A percentile compares a stretch with the other conserved stretches of the same genome.
Evolutionary conservation across 2,888 invertebrate genomes (phyloP).

Genomic region (Xylota segnis): DNA sequence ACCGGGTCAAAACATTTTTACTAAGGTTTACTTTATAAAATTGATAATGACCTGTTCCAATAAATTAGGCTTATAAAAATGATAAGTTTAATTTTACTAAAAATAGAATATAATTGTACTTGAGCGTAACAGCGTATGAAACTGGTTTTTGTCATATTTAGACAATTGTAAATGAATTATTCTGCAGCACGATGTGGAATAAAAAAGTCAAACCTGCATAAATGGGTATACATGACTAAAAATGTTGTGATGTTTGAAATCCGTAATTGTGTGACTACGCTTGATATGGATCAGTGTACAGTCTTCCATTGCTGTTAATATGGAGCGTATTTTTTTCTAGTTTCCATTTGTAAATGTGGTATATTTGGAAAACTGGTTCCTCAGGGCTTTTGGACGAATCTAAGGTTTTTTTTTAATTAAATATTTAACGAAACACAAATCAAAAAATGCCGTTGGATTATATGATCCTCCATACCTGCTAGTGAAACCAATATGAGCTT

Average conservation of each 20-base stretch:
- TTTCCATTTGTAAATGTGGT: neutral
- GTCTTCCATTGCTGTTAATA: neutral
- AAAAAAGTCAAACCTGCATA: neutral
- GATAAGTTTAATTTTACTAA: neutral
- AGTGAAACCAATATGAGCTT: too few species aligned
- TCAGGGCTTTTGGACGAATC: too few species aligned
- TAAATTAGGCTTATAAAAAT: neutral
- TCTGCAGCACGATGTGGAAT: neutral
- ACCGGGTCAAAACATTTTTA: neutral
- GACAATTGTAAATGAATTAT: conserved; percentile 29
- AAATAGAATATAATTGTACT: conserved; percentile 5
- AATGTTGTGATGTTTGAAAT: neutral
- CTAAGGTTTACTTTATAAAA: neutral
- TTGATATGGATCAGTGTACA: neutral
- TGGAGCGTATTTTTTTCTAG: neutral
- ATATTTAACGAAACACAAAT: neutral
- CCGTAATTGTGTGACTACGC: neutral
- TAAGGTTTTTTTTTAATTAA: neutral
- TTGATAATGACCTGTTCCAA: conserved; percentile 10
- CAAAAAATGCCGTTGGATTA: too few species aligned
- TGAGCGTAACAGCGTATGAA: neutral
- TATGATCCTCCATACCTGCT: too few species aligned
- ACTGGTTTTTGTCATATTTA: conserved; percentile 33
- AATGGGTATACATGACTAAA: conserved; percentile 1
- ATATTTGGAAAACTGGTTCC: neutral